Base-by-base conservation (phyloP, 2,113 vertebrate species). In the Xiphophorus maculatus region DNA sequence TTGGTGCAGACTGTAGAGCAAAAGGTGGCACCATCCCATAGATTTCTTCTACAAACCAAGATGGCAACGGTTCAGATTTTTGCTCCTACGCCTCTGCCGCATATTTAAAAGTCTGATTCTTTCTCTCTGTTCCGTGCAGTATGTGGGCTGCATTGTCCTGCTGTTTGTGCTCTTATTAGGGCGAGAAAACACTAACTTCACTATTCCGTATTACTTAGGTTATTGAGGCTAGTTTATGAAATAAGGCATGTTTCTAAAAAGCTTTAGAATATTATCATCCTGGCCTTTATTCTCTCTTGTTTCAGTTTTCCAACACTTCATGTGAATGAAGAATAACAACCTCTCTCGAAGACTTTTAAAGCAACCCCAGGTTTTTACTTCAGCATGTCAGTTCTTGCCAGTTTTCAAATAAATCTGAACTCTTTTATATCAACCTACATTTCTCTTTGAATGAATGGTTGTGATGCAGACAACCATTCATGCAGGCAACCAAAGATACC, bases 71-170 rank as follows among this genome's bases (percentile, higher is more conserved):
- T 27, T 78, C 68, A 76, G 44, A 68, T 76, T 51, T 76, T 76
- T 74, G 69, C 75, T 81, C 78, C 83, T 65, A 54, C 58, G 84
- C 77, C 63, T 22, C 28, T 60, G 58, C 64, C 65, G 25, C 60
- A 30, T 74, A 74, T 80, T 70, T 70, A 63, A 60, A 72, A 63
- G 11, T 74, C 54, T 42, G 42, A 4, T 17, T 62, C 54, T 73
- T 4, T 48, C 60, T 32, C 42, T 37, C 42, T 33, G 28, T 33
- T n/a, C 14, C 51, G 13, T 8, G 32, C 69, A 77, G 29, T 17
- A 40, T 71, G 66, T 71, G 63, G 67, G 66, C 67, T 67, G 69
- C 30, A 6, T 1, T 33, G n/a, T 76, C 32, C 6, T 32, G 25
- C 66, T 76, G 63, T 40, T 17, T 48, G 44, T 44, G 22, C n/a